Base-by-base conservation (phyloP, 2,113 vertebrate genomes). In the Microtus oregoni region DNA sequence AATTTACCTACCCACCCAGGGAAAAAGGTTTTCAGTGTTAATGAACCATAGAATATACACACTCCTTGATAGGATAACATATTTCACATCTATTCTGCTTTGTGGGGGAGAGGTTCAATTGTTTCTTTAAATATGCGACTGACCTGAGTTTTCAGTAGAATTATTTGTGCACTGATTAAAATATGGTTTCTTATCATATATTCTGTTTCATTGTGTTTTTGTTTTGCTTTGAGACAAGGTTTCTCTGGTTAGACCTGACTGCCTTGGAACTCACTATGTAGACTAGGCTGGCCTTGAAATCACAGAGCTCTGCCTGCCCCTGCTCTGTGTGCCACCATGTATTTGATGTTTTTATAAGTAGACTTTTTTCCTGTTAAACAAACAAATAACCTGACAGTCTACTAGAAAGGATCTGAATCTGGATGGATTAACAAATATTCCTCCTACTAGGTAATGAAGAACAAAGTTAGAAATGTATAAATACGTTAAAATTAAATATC, bases 131-230 rank as follows among this genome's bases (percentile, higher is more conserved):
- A 90, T 88, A 90, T 50, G 77, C 68, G 58, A 95, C 61, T 81
- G 65, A 87, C 9, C 32, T 11, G 1, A 68, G 97, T 97, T 91
- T 44, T 97, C 97, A 92, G 86, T 93, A 94, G 96, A 96, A 50
- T 94, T 97, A 90, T 90, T 97, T 97, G 85, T 97, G 85, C 96
- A 89, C 87, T 92, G 90, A 91, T 93, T 97, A 94, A 89, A 90
- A 73, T 89, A 47, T 95, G 44, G 86, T 95, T 97, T 97, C 92
- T 95, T 95, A 96, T 52, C 7, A 61, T 44, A 38, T 93, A 67
- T 95, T 94, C 85, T 90, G 72, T 38, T 72, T n/a, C 20, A 24
- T 41, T 38, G n/a, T 41, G 35, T 75, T 75, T 41, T 41, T 41
- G 70, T n/a, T 72, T 32, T 68, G 30, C 30, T 68, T 32, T 32